Base-by-base conservation (phyloP, 2,797 vertebrate genomes). In the Danio tinwini region DNA sequence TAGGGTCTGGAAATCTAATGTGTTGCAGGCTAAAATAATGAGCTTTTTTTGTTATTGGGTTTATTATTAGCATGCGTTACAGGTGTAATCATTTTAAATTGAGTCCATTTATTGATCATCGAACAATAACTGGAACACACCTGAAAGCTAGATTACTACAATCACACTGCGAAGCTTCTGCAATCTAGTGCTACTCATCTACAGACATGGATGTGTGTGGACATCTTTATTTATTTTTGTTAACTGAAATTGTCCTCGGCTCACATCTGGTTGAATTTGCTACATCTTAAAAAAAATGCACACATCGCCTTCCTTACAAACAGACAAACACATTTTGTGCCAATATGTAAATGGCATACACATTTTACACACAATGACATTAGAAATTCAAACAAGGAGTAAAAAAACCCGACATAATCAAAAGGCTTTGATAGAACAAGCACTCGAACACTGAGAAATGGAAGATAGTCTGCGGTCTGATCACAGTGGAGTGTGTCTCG, bases 311-410 rank as follows among this genome's bases (percentile, higher is more conserved):
- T 45, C 45, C 67, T 80, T 49, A 56, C 52, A 77, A 4, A 11
- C n/a, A 68, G 69, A 61, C 68, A 80, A 81, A 77, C 74, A 44
- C 19, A 13, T 67, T 55, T 67, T n/a, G 37, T 12, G 16, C 10
- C 62, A 39, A n/a, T 75, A 69, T 75, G 72, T 65, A 67, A 68
- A 76, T 80, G 62, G 40, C 47, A 62, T 52, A 37, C 65, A 65
- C 52, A 61, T 62, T 84, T 85, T 88, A 90, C 86, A 87, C 84
- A 63, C 90, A 91, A 92, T 91, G 91, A 93, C 90, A 92, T 91
- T 91, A 91, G 90, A 91, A 87, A 90, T 91, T 92, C 89, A 90
- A 91, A 92, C 93, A 92, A 91, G 90, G 89, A 91, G 89, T 89
- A 89, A 87, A 76, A n/a, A 65, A 91, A 92, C 86, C 86, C 85